Conservation (phyloP, 2,888 invertebrate species). For the Liodrosophila aerea region DNA sequence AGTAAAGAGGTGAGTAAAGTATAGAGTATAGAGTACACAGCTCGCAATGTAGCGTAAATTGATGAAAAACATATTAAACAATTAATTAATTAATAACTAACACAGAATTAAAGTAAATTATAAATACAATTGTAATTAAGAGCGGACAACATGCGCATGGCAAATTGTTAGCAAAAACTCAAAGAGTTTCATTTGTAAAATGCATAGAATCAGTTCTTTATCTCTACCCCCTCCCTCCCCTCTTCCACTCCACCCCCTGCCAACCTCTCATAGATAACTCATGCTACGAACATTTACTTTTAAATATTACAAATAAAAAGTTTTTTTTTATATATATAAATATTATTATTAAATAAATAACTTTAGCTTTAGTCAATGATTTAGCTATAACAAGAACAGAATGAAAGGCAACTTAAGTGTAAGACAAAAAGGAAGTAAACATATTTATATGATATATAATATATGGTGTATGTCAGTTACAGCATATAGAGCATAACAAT, state of each 20-base stretch:
- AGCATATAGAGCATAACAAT: slow-evolving; percentile 21
- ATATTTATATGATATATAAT: slow-evolving; percentile 16
- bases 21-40: background rate
- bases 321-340: slow-evolving; percentile 12
- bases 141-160: slow-evolving; percentile 9
- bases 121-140: slow-evolving; percentile 24
- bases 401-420: slow-evolving; percentile 27
- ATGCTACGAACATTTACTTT: slow-evolving; percentile 21
- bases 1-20: slow-evolving; percentile 35
- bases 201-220: slow-evolving; percentile 55
- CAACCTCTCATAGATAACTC: slow-evolving; percentile 30
- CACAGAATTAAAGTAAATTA: slow-evolving; percentile 22
- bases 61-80: slow-evolving; percentile 43
- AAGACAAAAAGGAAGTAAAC: slow-evolving; percentile 16
- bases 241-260: no score
- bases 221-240: no score
- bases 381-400: slow-evolving; percentile 37
- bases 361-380: slow-evolving; percentile 42
- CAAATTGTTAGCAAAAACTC: slow-evolving; percentile 50
- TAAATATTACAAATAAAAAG: slow-evolving; percentile 11
- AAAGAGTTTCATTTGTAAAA: slow-evolving; percentile 79
- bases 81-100: slow-evolving; percentile 17
- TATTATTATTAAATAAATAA: slow-evolving; percentile 22
- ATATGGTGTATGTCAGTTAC: no score
- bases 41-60: slow-evolving; percentile 14